Evolutionary conservation across 2,888 invertebrate species (phyloP), one percentile per base, ranked within the genome.

Genomic region (Cataglyphis rosenhaueri): DNA sequence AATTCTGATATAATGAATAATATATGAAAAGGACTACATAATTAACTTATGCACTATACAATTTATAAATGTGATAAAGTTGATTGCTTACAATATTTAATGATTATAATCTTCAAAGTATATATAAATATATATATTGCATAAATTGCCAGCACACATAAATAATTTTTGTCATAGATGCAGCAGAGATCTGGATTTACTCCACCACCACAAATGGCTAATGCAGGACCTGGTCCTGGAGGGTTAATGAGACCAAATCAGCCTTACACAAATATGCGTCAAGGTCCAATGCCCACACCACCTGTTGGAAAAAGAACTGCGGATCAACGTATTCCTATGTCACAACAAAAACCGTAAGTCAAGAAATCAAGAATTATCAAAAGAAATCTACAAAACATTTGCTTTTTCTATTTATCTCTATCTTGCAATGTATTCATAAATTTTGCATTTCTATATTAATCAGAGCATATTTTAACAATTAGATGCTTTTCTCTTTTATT

Each of bases 141-240:
- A 48, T 18, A 29, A 18, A 57, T 59, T 38, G 21, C 62, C 48
- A n/a, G 8, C 21, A 25, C 10, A 8, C 21, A 6, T 32, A 29
- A 38, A 9, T 41, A 0, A 4, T 25, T 52, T 61, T 21, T 29
- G 0, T 70, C 3, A 64, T 75, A 95, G 95, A 93, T 95, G 92
- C 95, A 96, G 92, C 95, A 96, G 93, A 96, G 97, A 86, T 96
- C 96, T 84, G 97, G 97, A 9, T 97, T 97, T 94, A 97, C 96
- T 68, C 96, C 96, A 38, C 96, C 96, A 41, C 96, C 96, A 70
- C 95, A 96, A 83, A 96, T 96, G 95, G 94, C 94, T 35, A 94
- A 95, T 32, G 94, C 95, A 44, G 95, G 93, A 73, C 95, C 94
- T 84, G 95, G 94, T 64, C 95, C 95, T 3, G 95, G 95, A 75